Evolutionary conservation across 1,140 invertebrate genomes (phyloP), one percentile per base, ranked within the genome.

Genomic region (Lethrus apterus): DNA sequence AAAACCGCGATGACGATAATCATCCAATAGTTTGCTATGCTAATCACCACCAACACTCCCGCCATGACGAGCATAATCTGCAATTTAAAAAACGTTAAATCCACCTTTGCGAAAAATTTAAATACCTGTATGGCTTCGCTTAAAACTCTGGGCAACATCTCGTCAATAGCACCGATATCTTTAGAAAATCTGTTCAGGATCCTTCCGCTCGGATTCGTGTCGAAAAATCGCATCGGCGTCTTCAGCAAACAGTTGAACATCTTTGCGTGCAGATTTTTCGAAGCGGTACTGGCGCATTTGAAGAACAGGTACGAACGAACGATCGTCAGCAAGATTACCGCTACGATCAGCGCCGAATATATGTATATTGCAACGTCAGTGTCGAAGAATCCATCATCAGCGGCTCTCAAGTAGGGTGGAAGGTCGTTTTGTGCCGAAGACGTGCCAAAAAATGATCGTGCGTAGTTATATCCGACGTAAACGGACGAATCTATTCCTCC

Each of bases 161-260:
- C 88, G 67, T 92, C 89, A 51, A 88, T 76, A 14, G 85, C 79
- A 53, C 89, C 87, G 56, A 86, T 74, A 60, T 90, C 87, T 63
- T 84, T 85, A 0, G 84, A 83, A 67, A 87, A 88, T 52, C 85
- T 65, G 64, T 89, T 89, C 10, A 88, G 64, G 29, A 46, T 23
- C 21, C 44, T 35, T 14, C 44, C 44, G 13, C 44, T 46, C 13
- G 21, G 21, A 18, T 46, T 45, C 21, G 32, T 45, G 8, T 45
- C 33, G 20, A 45, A 45, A 20, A 45, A 45, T 21, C 20, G 33
- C 43, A 44, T 44, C 1, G 43, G 43, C 8, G 20, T 19, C 23
- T 14, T n/a, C 11, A 45, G 18, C 9, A 46, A n/a, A 3, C 1
- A 46, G 18, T 3, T 46, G 11, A 46, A 77, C 2, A 86, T 69